Evolutionary conservation across 2,797 vertebrate species (phyloP), one percentile per base, ranked within the genome.

Genomic region (Aplochiton taeniatus): DNA sequence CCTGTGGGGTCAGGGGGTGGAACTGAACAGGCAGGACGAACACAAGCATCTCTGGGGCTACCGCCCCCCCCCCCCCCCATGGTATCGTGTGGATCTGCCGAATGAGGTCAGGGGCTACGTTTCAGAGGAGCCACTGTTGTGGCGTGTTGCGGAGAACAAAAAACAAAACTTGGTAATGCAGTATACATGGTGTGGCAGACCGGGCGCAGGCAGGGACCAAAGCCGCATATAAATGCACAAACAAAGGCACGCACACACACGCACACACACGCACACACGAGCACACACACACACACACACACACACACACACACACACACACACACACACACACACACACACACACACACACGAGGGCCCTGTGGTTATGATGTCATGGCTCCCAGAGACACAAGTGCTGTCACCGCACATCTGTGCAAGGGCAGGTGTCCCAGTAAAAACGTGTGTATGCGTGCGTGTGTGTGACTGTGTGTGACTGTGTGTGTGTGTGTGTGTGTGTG

Each of bases 171-270:
- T 54, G 14, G 47, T 43, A 76, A 48, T 58, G 58, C 68, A 62
- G 56, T 48, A 58, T 63, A 70, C 69, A 63, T 46, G 54, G 69
- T 68, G 52, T 11, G 68, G 20, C 68, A 70, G 31, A 31, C 31
- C 6, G 31, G 3, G 55, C 69, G 59, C 51, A 55, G 31, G 20
- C 53, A 31, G 58, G 62, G 57, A 54, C 48, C 8, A 0, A 58
- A 12, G 53, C 8, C 14, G 45, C 53, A 65, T 70, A 76, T 74
- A 78, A 74, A 80, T 78, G 78, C n/a, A n/a, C n/a, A n/a, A n/a
- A n/a, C n/a, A n/a, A n/a, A n/a, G n/a, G n/a, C n/a, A n/a, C n/a
- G n/a, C n/a, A 59, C 44, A 48, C 47, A 50, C 4, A 56, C 54
- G n/a, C 13, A 55, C 53, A 55, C 8, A 55, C 53, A 55, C 53